These are phyloP conservation scores for Sebastes steindachneri DNA, from an alignment of 2,797 vertebrate species.

Conservation along the genomic window DNA sequence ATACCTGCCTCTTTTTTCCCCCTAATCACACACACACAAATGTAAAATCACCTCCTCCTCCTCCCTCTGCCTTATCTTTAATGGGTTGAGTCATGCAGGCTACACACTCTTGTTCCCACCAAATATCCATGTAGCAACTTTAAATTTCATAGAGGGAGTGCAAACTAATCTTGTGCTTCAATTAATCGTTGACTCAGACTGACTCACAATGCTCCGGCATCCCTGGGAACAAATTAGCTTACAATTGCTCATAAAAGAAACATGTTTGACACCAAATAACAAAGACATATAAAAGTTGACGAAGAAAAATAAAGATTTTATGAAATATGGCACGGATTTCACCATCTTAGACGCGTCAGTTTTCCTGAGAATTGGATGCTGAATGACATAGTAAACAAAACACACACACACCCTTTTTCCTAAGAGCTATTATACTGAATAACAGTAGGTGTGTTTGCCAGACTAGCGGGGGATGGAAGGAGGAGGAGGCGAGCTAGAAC, in stretches of 20 bases:
- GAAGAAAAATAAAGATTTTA: neutral
- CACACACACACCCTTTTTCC: neutral
- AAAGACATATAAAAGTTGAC: neutral
- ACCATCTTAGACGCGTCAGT: rapidly evolving
- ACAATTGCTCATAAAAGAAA: neutral
- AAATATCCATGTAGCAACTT: neutral
- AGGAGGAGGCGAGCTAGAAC: conserved; percentile 33
- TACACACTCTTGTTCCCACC: neutral
- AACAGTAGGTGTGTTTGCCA: conserved; percentile 11
- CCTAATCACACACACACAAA: neutral
- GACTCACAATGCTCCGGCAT: neutral
- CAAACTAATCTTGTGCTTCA: neutral
- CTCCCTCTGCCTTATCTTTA: conserved; percentile 20
- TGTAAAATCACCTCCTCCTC: neutral
- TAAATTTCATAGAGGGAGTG: neutral
- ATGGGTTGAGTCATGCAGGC: conserved; percentile 8
- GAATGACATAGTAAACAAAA: neutral
- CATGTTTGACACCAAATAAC: rapidly evolving
- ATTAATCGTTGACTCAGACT: neutral
- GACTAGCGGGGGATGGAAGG: neutral
- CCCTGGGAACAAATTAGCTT: neutral
- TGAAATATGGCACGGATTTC: neutral
- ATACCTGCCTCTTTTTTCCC: conserved; percentile 44
- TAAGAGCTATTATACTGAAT: neutral
- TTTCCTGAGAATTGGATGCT: neutral